phyloP scores from a whole-genome alignment of 1,140 invertebrate species.

The Ceratina japonica region DNA sequence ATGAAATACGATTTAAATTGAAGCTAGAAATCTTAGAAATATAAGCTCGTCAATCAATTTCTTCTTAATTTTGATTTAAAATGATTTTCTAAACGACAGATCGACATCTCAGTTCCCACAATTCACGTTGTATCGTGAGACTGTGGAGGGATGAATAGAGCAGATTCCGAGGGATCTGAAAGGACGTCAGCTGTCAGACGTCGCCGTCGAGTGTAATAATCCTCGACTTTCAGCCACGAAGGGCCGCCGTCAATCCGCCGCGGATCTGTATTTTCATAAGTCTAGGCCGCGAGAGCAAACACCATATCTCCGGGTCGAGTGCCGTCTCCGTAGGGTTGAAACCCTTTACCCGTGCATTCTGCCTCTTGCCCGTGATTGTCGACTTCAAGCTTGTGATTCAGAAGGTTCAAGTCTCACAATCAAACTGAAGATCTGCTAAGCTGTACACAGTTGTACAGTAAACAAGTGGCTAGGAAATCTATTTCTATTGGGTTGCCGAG shows the following conservation, averaged over 20 bases:
- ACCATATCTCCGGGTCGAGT: constrained; percentile 43
- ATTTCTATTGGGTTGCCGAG: too few species aligned
- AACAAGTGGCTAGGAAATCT: too few species aligned
- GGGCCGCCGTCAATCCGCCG: constrained; percentile 55
- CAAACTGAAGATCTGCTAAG: background rate
- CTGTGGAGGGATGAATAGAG: constrained; percentile 10
- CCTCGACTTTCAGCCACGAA: constrained; percentile 52
- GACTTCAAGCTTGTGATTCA: background rate
- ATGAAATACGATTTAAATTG: too few species aligned
- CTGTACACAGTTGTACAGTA: background rate
- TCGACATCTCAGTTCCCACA: background rate
- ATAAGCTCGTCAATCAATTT: background rate
- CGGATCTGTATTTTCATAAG: constrained; percentile 64
- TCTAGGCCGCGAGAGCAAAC: constrained; percentile 56
- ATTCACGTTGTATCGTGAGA: background rate
- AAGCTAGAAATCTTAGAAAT: too few species aligned
- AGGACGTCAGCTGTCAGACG: constrained; percentile 57
- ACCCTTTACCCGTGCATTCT: constrained; percentile 6
- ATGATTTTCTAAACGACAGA: background rate
- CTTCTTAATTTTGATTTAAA: too few species aligned
- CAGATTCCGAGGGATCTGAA: constrained; percentile 41
- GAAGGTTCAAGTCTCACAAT: background rate
- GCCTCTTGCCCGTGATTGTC: constrained; percentile 14
- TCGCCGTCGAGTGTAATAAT: constrained; percentile 65
- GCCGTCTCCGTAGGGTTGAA: constrained; percentile 29